phyloP scores from a whole-genome alignment of 1,140 invertebrate species.

The Caenorhabditis brenneri region DNA sequence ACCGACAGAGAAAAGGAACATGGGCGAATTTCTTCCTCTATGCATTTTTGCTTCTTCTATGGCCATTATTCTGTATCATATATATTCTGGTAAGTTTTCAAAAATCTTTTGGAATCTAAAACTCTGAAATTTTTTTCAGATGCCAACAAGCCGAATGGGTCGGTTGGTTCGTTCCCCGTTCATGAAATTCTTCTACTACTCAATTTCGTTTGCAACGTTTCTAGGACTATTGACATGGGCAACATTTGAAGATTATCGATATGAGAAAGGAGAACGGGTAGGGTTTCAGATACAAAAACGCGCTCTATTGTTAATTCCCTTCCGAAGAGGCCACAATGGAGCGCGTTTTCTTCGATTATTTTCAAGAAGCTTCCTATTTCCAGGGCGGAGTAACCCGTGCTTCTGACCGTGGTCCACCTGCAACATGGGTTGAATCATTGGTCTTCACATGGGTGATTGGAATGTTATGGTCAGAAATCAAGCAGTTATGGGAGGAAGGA shows the following conservation, averaged over 20 bases:
- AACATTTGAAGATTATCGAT: slow-evolving; percentile 82
- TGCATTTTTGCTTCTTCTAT: slow-evolving; percentile 81
- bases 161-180: slow-evolving; percentile 87
- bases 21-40: slow-evolving; percentile 80
- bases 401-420: slow-evolving; percentile 81
- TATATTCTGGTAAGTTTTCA: slow-evolving; percentile 78
- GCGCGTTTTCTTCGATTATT: too few relatives aligned
- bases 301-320: too few relatives aligned
- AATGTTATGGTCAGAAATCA: slow-evolving; percentile 86
- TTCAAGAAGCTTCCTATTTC: too few relatives aligned
- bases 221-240: slow-evolving; percentile 74
- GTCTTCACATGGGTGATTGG: slow-evolving; percentile 83
- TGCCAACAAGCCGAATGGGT: slow-evolving; percentile 81
- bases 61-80: slow-evolving; percentile 83
- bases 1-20: slow-evolving; percentile 82
- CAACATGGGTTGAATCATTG: slow-evolving; percentile 85
- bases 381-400: slow-evolving; percentile 71
- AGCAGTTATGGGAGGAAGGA: slow-evolving; percentile 84
- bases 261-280: slow-evolving; percentile 81
- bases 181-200: slow-evolving; percentile 90
- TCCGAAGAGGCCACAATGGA: too few relatives aligned
- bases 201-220: slow-evolving; percentile 86
- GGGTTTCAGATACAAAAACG: neutral
- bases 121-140: slow-evolving; percentile 52
- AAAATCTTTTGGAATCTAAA: neutral